These are phyloP conservation scores for Mythimna pallens DNA, from an alignment of 2,888 invertebrate genomes.

Conservation along the genomic window DNA sequence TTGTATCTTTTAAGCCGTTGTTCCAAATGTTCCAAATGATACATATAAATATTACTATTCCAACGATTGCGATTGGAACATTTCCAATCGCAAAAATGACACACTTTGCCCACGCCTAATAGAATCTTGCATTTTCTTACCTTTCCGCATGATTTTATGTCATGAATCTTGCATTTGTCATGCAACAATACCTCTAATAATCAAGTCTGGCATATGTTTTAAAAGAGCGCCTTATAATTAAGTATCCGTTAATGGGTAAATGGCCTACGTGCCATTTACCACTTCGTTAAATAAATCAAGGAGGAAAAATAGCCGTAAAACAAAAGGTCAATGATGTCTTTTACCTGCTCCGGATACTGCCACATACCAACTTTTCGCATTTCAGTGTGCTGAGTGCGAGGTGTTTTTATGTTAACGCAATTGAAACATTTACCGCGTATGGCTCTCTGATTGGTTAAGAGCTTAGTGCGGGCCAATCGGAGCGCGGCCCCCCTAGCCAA, in stretches of 20 bases:
- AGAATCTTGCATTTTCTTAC: not conserved
- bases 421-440: no score
- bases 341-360: slow-evolving; percentile 5
- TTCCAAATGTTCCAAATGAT: no score
- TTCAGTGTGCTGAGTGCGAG: not conserved
- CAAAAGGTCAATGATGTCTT: slow-evolving; percentile 23
- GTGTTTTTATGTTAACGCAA: no score
- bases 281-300: slow-evolving; percentile 3
- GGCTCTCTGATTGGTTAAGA: no score
- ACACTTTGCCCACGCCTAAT: no score
- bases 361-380: not conserved
- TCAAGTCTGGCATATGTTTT: not conserved
- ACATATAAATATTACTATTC: no score
- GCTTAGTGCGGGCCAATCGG: no score
- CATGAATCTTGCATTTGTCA: not conserved
- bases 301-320: slow-evolving; percentile 15
- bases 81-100: no score
- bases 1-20: no score
- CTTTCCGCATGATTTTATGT: no score
- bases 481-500: no score
- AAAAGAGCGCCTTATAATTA: not conserved
- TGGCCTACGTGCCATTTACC: slow-evolving; percentile 8
- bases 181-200: not conserved
- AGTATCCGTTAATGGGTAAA: not conserved
- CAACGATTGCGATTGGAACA: no score